Evolutionary conservation across 2,797 vertebrate genomes (phyloP).

Genomic region (Prunella strophiata): DNA sequence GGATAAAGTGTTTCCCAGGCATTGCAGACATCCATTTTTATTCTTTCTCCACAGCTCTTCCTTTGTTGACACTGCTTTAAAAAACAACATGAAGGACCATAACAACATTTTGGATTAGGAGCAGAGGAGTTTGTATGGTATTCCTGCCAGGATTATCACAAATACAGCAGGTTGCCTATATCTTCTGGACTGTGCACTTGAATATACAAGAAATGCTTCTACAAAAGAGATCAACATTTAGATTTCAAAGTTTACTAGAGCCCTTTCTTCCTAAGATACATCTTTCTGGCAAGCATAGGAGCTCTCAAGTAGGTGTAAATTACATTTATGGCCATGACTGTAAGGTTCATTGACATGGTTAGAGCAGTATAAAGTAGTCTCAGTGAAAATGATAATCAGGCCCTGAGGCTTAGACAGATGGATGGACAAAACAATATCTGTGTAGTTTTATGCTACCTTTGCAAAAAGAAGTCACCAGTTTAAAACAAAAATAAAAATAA

Average conservation of each 20-base stretch:
- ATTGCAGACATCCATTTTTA: not conserved
- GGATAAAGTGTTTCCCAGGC: not conserved
- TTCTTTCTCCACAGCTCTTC: not conserved
- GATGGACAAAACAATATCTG: conserved; percentile 49
- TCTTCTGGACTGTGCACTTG: not conserved
- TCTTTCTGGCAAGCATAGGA: conserved; percentile 26
- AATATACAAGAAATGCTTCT: not conserved
- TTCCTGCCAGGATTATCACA: not conserved
- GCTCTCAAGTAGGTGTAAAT: conserved; percentile 55
- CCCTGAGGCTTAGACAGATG: conserved; percentile 56
- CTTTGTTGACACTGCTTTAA: not conserved
- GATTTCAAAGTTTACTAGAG: conserved; percentile 11
- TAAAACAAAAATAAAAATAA: conserved; percentile 45
- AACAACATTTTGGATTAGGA: not conserved
- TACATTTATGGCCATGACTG: conserved; percentile 51
- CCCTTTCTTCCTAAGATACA: conserved; percentile 5
- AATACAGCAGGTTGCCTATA: not conserved
- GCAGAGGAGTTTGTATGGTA: not conserved
- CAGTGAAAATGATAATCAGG: conserved; percentile 59
- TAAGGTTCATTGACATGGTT: conserved; percentile 62
- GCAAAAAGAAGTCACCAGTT: conserved; percentile 31
- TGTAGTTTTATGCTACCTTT: conserved; percentile 39
- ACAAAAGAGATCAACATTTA: conserved; percentile 7
- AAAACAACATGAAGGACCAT: not conserved
- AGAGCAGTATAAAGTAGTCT: conserved; percentile 48